Conservation (phyloP, 1,140 invertebrate species). For the Megalopta genalis region DNA sequence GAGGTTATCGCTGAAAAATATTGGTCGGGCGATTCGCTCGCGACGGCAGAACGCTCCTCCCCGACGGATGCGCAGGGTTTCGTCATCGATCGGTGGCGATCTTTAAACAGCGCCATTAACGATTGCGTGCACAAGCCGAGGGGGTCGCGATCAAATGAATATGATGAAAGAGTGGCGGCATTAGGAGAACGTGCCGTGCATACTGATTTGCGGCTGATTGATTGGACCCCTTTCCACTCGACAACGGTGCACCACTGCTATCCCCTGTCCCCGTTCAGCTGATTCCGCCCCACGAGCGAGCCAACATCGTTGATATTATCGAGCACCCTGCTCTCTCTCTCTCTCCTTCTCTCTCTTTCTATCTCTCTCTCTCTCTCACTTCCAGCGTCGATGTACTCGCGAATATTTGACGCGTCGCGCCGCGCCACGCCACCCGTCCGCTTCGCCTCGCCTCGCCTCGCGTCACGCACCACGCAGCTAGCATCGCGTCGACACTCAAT, state of each 20-base stretch:
- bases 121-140: constrained; percentile 71
- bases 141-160: constrained; percentile 78
- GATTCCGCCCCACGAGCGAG: constrained; percentile 60
- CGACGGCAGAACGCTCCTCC: neutral
- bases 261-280: constrained; percentile 56
- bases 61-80: constrained; percentile 21
- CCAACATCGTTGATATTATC: constrained; percentile 75
- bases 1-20: no score
- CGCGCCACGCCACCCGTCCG: neutral
- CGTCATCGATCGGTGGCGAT: constrained; percentile 63
- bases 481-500: constrained; percentile 32
- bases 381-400: constrained; percentile 37
- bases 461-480: no score
- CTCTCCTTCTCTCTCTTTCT: constrained; percentile 1
- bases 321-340: constrained; percentile 43
- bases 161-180: constrained; percentile 80
- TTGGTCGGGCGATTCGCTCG: no score
- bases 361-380: neutral
- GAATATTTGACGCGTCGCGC: constrained; percentile 50
- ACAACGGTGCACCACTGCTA: constrained; percentile 60
- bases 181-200: constrained; percentile 80
- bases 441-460: neutral
- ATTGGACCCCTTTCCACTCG: constrained; percentile 78
- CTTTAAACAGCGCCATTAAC: constrained; percentile 76
- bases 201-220: constrained; percentile 81